A percentile compares a stretch with the other conserved stretches of the same genome.
Evolutionary conservation across 2,797 vertebrate species (phyloP).

Genomic region (Neosalanx taihuensis): DNA sequence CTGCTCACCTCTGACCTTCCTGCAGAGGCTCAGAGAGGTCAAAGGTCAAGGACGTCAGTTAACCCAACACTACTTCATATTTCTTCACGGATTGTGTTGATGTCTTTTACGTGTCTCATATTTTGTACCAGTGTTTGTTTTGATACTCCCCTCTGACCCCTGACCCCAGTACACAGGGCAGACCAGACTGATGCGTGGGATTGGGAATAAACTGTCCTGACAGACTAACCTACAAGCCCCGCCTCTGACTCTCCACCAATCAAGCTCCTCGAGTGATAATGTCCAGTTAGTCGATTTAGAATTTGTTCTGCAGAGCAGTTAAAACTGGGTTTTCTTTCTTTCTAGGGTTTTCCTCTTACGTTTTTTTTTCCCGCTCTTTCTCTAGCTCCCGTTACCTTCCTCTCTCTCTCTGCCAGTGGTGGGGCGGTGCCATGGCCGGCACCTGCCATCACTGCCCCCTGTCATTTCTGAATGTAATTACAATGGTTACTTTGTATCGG

Average conservation of each 20-base stretch:
- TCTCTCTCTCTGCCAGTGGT: neutral
- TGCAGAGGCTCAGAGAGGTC: neutral
- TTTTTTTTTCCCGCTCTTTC: neutral
- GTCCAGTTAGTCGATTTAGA: neutral
- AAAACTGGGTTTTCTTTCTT: neutral
- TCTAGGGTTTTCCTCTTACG: neutral
- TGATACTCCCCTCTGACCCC: neutral
- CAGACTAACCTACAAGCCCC: neutral
- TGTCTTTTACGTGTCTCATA: slow-evolving; percentile 57
- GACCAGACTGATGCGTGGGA: neutral
- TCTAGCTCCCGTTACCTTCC: neutral
- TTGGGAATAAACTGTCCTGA: neutral
- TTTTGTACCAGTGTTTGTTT: slow-evolving; percentile 38
- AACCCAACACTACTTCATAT: slow-evolving; percentile 55
- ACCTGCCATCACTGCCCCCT: slow-evolving; percentile 7
- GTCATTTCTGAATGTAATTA: slow-evolving; percentile 12
- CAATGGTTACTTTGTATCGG: neutral
- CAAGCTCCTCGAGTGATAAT: slow-evolving; percentile 1
- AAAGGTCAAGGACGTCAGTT: neutral
- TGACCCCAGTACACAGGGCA: neutral
- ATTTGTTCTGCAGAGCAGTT: slow-evolving; percentile 2
- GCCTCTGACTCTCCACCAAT: slow-evolving; percentile 1
- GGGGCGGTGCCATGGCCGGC: neutral
- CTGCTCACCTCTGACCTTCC: neutral
- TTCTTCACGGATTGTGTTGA: slow-evolving; percentile 58